Base-by-base conservation (phyloP, 1,140 invertebrate species). In the Cylas formicarius region DNA sequence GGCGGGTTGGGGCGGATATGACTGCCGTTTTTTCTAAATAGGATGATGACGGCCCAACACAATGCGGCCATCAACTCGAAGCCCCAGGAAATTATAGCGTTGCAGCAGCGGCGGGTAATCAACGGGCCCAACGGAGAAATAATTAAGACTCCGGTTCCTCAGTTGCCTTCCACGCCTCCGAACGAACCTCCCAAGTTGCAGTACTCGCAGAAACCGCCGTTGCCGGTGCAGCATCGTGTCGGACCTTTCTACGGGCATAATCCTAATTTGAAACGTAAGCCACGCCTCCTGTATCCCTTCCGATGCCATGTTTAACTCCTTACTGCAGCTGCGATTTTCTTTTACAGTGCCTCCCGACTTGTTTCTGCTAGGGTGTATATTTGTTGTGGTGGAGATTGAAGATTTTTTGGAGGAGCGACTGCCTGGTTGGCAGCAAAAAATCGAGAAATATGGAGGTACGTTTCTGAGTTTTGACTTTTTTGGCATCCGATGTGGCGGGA, bases 291-390 rank as follows among this genome's bases (percentile, higher is more conserved):
- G 3, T 24, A 14, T 39, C 28, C 31, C 8, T n/a, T 37, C 10
- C n/a, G 27, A 31, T 17, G 21, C 31, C 24, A 4, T 27, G 1
- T 53, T 14, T 39, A 47, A 32, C 10, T 45, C 5, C 18, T 4
- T 37, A 5, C 2, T 20, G 18, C 20, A 43, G n/a, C 19, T 21
- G 14, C 35, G 3, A 43, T 20, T 10, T 37, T 62, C 50, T 37
- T 36, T 73, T 75, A 44, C 59, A 85, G 81, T 96, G 37, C 90
- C 91, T 7, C 77, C 84, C 0, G 87, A 93, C 56, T 70, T 90
- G 31, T 96, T 90, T 67, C 65, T 97, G 4, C 70, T 95, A 2
- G 93, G 92, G 6, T 97, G 93, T 66, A 81, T 93, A 9, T 97
- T 97, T 60, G 74, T 75, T 14, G 73, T 75, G 50, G 70, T 63